Base-by-base conservation (phyloP, 1,140 invertebrate species). In the Nomia melanderi region DNA sequence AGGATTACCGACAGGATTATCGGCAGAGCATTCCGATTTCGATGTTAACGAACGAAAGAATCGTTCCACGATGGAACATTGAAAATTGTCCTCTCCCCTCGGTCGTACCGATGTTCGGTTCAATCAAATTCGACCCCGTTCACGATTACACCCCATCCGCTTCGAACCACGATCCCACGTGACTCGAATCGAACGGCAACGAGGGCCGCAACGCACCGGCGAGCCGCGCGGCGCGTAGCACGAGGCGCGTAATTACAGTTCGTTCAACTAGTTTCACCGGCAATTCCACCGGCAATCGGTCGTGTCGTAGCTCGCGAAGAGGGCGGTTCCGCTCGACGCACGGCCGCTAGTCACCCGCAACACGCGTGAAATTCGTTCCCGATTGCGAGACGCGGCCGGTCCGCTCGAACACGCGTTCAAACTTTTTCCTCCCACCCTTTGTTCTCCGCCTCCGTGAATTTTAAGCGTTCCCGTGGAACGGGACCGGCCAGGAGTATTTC, bases 221-320 rank as follows among this genome's bases (percentile, higher is more conserved):
- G 53, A n/a, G n/a, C n/a, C n/a, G n/a, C n/a, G n/a, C n/a, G 41
- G 20, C 41, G 41, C 41, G 41, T 44, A 17, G 41, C 41, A 17
- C 14, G 14, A 17, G 39, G 53, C 74, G 62, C 81, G 88, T 88
- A 89, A 89, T 89, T 88, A 88, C 81, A 84, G 77, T 84, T 86
- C 80, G 80, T 85, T 82, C 78, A 66, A 83, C 78, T 82, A 88
- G 83, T 85, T 87, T 85, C 83, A 27, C 70, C 86, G 79, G 79
- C 87, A 82, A 79, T 84, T 82, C 73, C 57, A 29, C 17, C 73
- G 73, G 41, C 41, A 44, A 85, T 86, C 77, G 67, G 36, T 53
- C 20, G 41, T 50, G n/a, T 8, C 47, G 47, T 50, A 6, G 47
- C 47, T 59, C 41, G 71, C 75, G 41, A 53, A 50, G 71, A 77